These are phyloP conservation scores for Apotomis turbidana DNA, from an alignment of 2,888 invertebrate genomes.

Conservation along the genomic window DNA sequence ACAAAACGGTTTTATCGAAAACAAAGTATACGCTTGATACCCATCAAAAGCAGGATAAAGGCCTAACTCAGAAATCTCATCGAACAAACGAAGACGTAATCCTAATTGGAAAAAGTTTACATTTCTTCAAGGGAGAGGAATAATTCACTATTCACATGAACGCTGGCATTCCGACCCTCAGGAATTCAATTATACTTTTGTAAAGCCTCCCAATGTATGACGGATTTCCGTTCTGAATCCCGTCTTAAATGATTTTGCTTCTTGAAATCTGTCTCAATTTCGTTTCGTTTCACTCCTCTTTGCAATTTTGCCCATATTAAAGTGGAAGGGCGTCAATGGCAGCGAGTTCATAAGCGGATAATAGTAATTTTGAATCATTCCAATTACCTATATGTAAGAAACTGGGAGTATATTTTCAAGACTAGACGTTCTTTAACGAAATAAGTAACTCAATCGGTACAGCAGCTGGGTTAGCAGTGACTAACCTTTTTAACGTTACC, in stretches of 20 bases:
- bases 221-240: conserved; percentile 62
- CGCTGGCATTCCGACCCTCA: conserved; percentile 49
- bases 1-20: too few species aligned
- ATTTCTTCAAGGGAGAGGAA: conserved; percentile 43
- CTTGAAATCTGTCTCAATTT: conserved; percentile 71
- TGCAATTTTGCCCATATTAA: conserved; percentile 68
- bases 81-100: conserved; percentile 40
- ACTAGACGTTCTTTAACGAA: too few species aligned
- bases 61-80: neutral
- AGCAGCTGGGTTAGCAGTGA: too few species aligned
- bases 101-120: conserved; percentile 46
- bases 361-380: too few species aligned
- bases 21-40: too few species aligned
- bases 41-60: too few species aligned
- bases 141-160: conserved; percentile 47
- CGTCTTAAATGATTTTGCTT: conserved; percentile 64
- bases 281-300: conserved; percentile 58
- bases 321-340: conserved; percentile 49
- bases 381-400: too few species aligned
- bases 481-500: too few species aligned
- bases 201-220: conserved; percentile 55
- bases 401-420: too few species aligned
- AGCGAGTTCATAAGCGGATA: conserved; percentile 39
- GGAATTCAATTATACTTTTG: conserved; percentile 55
- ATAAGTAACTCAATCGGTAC: too few species aligned